Conservation (phyloP, 1,140 invertebrate species). For the Mamestra configurata region DNA sequence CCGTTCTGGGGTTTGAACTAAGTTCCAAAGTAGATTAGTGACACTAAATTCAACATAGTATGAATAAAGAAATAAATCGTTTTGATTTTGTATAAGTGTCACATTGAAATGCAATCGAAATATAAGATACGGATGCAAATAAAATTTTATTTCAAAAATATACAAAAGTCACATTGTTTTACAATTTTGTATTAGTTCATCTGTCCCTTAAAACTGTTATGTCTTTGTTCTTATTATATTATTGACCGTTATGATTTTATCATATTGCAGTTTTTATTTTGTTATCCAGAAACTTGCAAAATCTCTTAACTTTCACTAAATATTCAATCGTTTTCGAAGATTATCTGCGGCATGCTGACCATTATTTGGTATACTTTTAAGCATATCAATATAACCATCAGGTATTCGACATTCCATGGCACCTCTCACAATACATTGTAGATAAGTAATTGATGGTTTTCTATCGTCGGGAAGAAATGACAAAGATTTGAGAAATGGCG, state of each 20-base stretch:
- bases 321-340: conserved; percentile 72
- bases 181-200: too few relatives aligned
- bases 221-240: too few relatives aligned
- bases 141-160: too few relatives aligned
- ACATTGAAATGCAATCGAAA: too few relatives aligned
- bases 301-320: not conserved
- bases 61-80: conserved; percentile 17
- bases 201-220: too few relatives aligned
- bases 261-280: too few relatives aligned
- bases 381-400: conserved; percentile 71
- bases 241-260: too few relatives aligned
- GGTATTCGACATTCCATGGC: conserved; percentile 91
- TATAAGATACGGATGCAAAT: not conserved
- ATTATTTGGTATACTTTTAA: conserved; percentile 80
- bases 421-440: conserved; percentile 90
- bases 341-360: conserved; percentile 73
- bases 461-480: conserved; percentile 86
- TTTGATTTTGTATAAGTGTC: not conserved
- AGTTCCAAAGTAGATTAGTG: conserved; percentile 70
- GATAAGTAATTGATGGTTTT: conserved; percentile 92
- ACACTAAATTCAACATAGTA: conserved; percentile 52
- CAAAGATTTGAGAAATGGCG: conserved; percentile 75
- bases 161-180: too few relatives aligned
- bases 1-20: conserved; percentile 60
- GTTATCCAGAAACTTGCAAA: too few relatives aligned